A percentile compares a stretch with the other conserved stretches of the same genome.
These are phyloP conservation scores for Micrasema longulum DNA, from an alignment of 1,140 invertebrate species.

Conservation along the genomic window DNA sequence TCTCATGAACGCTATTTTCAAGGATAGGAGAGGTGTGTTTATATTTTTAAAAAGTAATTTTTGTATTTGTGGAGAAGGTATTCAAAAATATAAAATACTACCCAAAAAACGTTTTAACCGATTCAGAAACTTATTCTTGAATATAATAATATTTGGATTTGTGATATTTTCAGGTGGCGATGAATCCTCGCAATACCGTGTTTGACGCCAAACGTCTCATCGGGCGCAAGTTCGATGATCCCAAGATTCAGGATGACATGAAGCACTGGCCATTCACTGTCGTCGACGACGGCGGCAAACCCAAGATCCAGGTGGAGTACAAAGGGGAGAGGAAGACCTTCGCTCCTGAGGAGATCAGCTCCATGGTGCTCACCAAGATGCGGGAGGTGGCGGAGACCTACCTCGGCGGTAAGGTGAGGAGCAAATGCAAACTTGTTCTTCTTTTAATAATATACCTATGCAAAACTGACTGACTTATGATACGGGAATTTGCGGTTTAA, in stretches of 20 bases:
- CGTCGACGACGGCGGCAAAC: constrained; percentile 76
- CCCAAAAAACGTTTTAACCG: no score
- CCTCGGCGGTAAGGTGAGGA: constrained; percentile 72
- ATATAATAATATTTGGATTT: no score
- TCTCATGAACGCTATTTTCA: no score
- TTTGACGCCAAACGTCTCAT: constrained; percentile 87
- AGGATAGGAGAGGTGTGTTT: no score
- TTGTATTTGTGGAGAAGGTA: no score
- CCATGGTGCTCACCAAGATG: constrained; percentile 83
- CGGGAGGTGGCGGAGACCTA: constrained; percentile 79
- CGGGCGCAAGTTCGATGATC: constrained; percentile 81
- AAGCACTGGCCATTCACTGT: constrained; percentile 87
- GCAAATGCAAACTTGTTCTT: neutral
- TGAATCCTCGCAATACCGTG: constrained; percentile 88
- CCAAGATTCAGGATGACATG: constrained; percentile 79
- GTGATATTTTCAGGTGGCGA: constrained; percentile 71
- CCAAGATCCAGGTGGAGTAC: constrained; percentile 82
- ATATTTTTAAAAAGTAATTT: no score
- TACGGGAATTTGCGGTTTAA: neutral
- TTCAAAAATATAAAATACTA: no score
- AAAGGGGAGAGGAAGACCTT: constrained; percentile 82
- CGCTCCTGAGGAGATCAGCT: constrained; percentile 87
- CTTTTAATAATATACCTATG: neutral
- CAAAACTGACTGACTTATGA: neutral
- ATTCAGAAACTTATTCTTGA: no score